Evolutionary conservation across 2,888 invertebrate species (phyloP).

Genomic region (Eulithis testata): DNA sequence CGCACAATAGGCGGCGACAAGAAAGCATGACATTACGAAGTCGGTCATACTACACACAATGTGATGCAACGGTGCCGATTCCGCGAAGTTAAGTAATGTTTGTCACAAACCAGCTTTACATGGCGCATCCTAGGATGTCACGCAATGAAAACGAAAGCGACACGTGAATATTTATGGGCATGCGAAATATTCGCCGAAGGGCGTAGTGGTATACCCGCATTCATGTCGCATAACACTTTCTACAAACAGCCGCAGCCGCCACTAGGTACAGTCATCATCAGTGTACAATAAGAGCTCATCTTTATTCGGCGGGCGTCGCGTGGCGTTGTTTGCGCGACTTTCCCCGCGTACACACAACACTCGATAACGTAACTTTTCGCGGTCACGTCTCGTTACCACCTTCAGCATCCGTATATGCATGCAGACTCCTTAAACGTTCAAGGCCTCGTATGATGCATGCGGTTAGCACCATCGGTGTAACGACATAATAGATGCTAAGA

Average conservation of each 20-base stretch:
- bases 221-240: constrained; percentile 71
- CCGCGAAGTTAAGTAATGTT: constrained; percentile 74
- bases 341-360: constrained; percentile 58
- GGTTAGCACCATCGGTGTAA: constrained; percentile 53
- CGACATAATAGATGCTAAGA: constrained; percentile 44
- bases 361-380: constrained; percentile 61
- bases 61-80: constrained; percentile 66
- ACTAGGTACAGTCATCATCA: constrained; percentile 9
- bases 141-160: constrained; percentile 80
- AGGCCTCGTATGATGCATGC: constrained; percentile 53
- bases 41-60: constrained; percentile 52
- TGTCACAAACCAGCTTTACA: constrained; percentile 60
- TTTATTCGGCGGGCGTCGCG: constrained; percentile 72
- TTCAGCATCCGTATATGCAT: constrained; percentile 62
- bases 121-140: constrained; percentile 58
- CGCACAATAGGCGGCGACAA: constrained; percentile 48
- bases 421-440: constrained; percentile 52
- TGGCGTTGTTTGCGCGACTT: constrained; percentile 69
- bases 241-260: constrained; percentile 64
- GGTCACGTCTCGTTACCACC: constrained; percentile 54
- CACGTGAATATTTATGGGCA: constrained; percentile 77
- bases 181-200: constrained; percentile 82
- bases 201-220: constrained; percentile 76
- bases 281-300: constrained; percentile 77
- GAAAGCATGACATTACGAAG: constrained; percentile 62